These are phyloP conservation scores for Chymomyza costata DNA, from an alignment of 1,140 invertebrate species.

Conservation along the genomic window DNA sequence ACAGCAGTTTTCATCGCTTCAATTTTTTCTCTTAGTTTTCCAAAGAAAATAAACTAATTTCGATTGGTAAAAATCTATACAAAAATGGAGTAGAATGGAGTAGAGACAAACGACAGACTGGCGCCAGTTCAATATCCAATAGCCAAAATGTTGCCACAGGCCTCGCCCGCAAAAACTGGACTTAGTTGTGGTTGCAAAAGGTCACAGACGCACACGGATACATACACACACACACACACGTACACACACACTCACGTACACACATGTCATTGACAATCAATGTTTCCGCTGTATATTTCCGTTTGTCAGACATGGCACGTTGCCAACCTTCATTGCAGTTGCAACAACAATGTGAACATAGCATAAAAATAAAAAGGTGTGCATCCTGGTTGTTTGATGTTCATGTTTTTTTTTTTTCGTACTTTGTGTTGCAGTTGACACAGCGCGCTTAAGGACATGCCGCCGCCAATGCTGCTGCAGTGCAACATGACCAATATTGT, in stretches of 20 bases:
- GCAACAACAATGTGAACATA: constrained; percentile 14
- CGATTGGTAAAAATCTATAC: too few species aligned
- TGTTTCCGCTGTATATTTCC: constrained; percentile 70
- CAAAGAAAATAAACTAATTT: too few species aligned
- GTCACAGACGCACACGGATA: background rate
- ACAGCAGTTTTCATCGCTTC: too few species aligned
- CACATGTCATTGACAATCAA: constrained; percentile 56
- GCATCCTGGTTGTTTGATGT: too few species aligned
- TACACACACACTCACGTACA: constrained; percentile 1
- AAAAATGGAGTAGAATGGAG: too few species aligned
- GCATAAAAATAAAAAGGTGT: background rate
- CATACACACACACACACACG: constrained; percentile 9
- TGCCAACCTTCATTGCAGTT: constrained; percentile 18
- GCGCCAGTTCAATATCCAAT: constrained; percentile 2
- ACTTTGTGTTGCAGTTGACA: too few species aligned
- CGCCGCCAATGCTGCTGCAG: too few species aligned
- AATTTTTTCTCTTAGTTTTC: too few species aligned
- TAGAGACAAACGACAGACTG: too few species aligned
- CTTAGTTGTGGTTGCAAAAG: constrained; percentile 12
- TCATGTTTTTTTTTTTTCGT: too few species aligned
- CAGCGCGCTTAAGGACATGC: too few species aligned
- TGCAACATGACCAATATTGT: too few species aligned
- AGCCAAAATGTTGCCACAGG: background rate
- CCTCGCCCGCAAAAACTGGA: background rate
- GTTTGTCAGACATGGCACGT: constrained; percentile 36